A percentile compares a stretch with the other conserved stretches of the same genome.
Conservation (phyloP, 2,888 invertebrate genomes). For the Diachrysia chrysitis region DNA sequence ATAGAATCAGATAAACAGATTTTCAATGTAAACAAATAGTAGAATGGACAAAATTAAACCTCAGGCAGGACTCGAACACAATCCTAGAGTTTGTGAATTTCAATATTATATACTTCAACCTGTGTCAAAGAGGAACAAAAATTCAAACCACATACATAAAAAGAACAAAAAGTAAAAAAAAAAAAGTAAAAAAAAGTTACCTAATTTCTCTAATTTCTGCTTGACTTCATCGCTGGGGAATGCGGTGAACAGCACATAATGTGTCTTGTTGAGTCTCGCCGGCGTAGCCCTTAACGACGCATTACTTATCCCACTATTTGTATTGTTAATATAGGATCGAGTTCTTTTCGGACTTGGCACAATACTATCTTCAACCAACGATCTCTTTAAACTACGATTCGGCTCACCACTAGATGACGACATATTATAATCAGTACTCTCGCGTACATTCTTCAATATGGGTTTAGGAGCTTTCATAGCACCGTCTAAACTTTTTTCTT, state of each 20-base stretch:
- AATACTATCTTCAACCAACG: constrained; percentile 59
- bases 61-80: no score
- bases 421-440: constrained; percentile 76
- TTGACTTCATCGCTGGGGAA: constrained; percentile 76
- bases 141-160: no score
- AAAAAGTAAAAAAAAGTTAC: constrained; percentile 63
- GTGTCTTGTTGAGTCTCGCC: constrained; percentile 64
- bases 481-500: constrained; percentile 58
- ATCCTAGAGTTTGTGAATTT: no score
- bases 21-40: no score
- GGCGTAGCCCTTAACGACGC: constrained; percentile 66
- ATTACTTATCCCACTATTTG: constrained; percentile 39
- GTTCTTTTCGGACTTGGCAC: constrained; percentile 70
- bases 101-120: no score
- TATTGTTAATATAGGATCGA: constrained; percentile 48
- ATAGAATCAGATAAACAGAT: no score
- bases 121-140: no score
- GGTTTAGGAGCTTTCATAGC: constrained; percentile 54
- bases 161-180: no score
- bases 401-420: constrained; percentile 73
- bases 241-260: constrained; percentile 79
- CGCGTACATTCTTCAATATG: constrained; percentile 60
- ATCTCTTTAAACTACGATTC: constrained; percentile 68
- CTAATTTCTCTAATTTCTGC: constrained; percentile 74
- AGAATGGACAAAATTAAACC: no score